Conservation (phyloP, 2,888 invertebrate species). For the Zygothrica quintamaculata region DNA sequence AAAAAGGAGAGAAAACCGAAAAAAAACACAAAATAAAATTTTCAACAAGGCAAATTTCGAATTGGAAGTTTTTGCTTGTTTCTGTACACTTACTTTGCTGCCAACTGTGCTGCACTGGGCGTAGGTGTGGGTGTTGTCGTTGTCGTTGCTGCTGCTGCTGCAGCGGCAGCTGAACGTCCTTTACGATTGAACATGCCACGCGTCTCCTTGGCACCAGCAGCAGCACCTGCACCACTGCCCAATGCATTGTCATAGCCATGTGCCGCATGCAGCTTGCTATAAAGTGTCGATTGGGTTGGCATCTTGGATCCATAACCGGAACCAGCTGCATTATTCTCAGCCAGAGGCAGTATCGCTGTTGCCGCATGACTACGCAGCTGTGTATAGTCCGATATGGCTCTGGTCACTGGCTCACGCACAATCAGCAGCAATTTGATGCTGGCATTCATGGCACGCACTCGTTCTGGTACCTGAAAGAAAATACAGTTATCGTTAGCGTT, state of each 20-base stretch:
- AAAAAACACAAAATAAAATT: not conserved
- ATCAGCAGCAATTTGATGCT: slow-evolving; percentile 96
- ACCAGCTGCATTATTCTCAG: slow-evolving; percentile 61
- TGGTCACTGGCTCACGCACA: slow-evolving; percentile 97
- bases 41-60: not conserved
- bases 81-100: slow-evolving; percentile 80
- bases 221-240: slow-evolving; percentile 75
- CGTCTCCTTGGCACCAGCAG: slow-evolving; percentile 71
- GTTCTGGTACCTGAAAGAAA: slow-evolving; percentile 91
- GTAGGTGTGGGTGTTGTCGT: slow-evolving; percentile 66
- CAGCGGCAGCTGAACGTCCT: slow-evolving; percentile 16
- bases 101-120: slow-evolving; percentile 78
- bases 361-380: slow-evolving; percentile 94
- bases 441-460: slow-evolving; percentile 97
- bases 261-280: slow-evolving; percentile 78
- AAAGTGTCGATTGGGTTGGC: slow-evolving; percentile 69
- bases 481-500: too few relatives aligned
- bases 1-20: too few relatives aligned
- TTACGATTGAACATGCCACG: slow-evolving; percentile 27
- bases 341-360: slow-evolving; percentile 88
- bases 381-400: slow-evolving; percentile 98
- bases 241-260: slow-evolving; percentile 81
- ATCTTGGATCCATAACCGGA: slow-evolving; percentile 50
- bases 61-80: slow-evolving; percentile 30
- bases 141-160: slow-evolving; percentile 39